Evolutionary conservation across 2,113 vertebrate species (phyloP).

Genomic region (Notechis scutatus): DNA sequence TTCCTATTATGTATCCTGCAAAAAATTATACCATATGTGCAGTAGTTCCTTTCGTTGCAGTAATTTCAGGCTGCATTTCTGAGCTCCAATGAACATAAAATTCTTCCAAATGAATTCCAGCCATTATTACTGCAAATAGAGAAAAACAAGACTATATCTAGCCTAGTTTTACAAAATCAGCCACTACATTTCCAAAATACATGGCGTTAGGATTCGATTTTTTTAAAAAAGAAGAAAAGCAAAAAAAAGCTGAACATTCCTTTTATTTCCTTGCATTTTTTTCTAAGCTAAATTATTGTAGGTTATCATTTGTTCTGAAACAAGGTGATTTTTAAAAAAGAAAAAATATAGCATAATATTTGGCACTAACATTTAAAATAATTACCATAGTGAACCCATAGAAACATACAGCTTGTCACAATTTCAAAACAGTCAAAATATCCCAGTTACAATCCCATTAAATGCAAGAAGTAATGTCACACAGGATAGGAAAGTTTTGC

Average conservation of each 20-base stretch:
- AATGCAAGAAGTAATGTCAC: not conserved
- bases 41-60: not conserved
- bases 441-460: not conserved
- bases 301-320: not conserved
- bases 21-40: not conserved
- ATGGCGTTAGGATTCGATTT: not conserved
- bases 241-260: not conserved
- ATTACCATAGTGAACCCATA: not conserved
- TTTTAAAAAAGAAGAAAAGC: not conserved
- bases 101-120: not conserved
- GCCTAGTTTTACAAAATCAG: not conserved
- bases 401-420: not conserved
- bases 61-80: not conserved
- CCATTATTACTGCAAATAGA: not conserved
- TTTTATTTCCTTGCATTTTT: not conserved
- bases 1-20: not conserved
- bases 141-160: not conserved
- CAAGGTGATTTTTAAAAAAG: not conserved
- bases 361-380: not conserved
- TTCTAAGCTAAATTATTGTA: not conserved
- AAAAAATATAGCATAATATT: not conserved
- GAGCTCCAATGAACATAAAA: not conserved
- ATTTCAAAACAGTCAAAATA: not conserved
- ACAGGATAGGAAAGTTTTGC: not conserved
- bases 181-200: not conserved